Base-by-base conservation (phyloP, 2,888 invertebrate genomes). In the Ophion ventricosus region DNA sequence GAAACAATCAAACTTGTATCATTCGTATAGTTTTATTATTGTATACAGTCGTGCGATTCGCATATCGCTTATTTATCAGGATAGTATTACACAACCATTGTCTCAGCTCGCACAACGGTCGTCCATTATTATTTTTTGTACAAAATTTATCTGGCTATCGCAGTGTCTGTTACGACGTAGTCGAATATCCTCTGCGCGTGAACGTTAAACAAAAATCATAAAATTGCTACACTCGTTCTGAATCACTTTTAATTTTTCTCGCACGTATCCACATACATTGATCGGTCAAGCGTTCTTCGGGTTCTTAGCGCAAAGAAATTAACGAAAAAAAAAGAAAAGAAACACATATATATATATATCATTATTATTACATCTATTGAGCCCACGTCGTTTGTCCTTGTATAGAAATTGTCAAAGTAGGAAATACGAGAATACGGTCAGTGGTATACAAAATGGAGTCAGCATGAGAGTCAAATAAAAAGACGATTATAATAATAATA, bases 381-480 rank as follows among this genome's bases (percentile, higher is more conserved):
- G 84, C 82, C 84, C 82, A 82, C 72, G 84, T 82, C 79, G 84
- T 70, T 84, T 76, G 82, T 67, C 87, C 80, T 63, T 86, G 86
- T 86, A 85, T 88, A 88, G 86, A 87, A 61, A 87, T 85, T 87
- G 84, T 88, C 77, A 66, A 85, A 85, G 84, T 84, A 88, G 85
- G 86, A 87, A 84, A 74, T 75, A 80, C 74, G 82, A 82, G 83
- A 89, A 82, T 88, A 86, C 87, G 88, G 88, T 92, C 89, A 89
- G 87, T 87, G 88, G 89, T 88, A 87, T 92, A 92, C 88, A 91
- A 92, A 91, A 92, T 88, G 64, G 75, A 77, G 63, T 81, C 82
- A 85, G 86, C 85, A 83, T 88, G 85, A 87, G 64, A 79, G 88
- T 88, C 87, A 87, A 90, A 90, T 90, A 91, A 90, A 89, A 81